Evolutionary conservation across 2,113 vertebrate species (phyloP).

Genomic region (Petaurus breviceps): DNA sequence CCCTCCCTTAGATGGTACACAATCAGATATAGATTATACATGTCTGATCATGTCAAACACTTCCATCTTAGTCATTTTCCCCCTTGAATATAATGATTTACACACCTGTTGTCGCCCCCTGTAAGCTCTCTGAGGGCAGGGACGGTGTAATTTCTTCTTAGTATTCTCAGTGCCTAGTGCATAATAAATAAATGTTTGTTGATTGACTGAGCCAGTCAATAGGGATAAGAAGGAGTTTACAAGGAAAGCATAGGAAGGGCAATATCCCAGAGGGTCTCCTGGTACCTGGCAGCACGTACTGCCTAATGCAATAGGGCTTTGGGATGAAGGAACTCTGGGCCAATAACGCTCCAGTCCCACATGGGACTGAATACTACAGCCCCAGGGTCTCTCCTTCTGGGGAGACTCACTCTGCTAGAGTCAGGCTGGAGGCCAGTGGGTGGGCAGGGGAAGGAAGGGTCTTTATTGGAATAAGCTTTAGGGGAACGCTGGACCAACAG

Average conservation of each 20-base stretch:
- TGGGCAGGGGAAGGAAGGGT: background rate
- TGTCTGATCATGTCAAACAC: background rate
- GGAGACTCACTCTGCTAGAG: background rate
- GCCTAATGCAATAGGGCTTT: background rate
- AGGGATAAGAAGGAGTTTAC: background rate
- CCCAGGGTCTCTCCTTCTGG: background rate
- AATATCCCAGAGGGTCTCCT: background rate
- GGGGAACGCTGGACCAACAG: background rate
- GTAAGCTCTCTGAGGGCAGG: background rate
- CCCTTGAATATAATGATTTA: background rate
- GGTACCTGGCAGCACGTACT: constrained; percentile 60
- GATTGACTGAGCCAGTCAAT: background rate
- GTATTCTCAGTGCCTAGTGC: background rate
- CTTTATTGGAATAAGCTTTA: background rate
- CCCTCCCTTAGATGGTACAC: background rate
- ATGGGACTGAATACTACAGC: too few relatives aligned
- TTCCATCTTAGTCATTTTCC: background rate
- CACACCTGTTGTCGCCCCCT: background rate
- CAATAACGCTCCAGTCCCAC: background rate
- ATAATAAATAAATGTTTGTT: background rate
- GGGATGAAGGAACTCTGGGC: constrained; percentile 31
- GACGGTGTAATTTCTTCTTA: background rate
- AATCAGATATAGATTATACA: background rate
- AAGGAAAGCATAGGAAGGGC: background rate
- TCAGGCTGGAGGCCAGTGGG: background rate